Evolutionary conservation across 2,888 invertebrate genomes (phyloP).

Genomic region (Leuctra nigra): DNA sequence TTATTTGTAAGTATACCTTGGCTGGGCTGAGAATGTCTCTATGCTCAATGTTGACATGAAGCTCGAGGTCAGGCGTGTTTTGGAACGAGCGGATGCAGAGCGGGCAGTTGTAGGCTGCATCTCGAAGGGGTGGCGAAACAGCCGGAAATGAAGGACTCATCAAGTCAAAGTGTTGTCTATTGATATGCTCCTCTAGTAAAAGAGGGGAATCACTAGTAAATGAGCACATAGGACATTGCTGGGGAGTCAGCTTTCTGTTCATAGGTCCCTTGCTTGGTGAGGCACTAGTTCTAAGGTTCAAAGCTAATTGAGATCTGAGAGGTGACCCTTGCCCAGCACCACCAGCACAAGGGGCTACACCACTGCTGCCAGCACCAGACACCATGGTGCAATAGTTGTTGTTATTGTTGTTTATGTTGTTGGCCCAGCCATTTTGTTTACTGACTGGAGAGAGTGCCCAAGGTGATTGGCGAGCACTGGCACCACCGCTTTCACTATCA

Average conservation of each 20-base stretch:
- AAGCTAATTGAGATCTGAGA: conserved; percentile 59
- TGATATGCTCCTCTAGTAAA: conserved; percentile 74
- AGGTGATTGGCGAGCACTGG: background rate
- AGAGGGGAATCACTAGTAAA: conserved; percentile 66
- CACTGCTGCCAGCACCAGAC: conserved; percentile 33
- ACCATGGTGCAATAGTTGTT: conserved; percentile 32
- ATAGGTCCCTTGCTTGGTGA: conserved; percentile 34
- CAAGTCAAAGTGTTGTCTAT: conserved; percentile 74
- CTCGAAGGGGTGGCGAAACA: conserved; percentile 34
- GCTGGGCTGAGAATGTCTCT: conserved; percentile 70
- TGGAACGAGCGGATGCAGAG: conserved; percentile 67
- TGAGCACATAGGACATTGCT: conserved; percentile 69
- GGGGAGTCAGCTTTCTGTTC: conserved; percentile 33
- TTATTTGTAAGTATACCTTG: conserved; percentile 36
- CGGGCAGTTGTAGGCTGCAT: conserved; percentile 61
- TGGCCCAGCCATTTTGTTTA: conserved; percentile 31
- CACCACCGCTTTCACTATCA: conserved; percentile 36
- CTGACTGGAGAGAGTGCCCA: conserved; percentile 20
- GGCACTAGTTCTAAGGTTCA: conserved; percentile 50
- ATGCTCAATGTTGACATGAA: conserved; percentile 82
- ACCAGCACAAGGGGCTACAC: conserved; percentile 24
- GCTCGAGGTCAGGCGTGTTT: conserved; percentile 69
- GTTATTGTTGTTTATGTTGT: conserved; percentile 40
- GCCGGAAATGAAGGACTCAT: conserved; percentile 54
- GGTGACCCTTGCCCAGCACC: conserved; percentile 64